phyloP scores from a whole-genome alignment of 2,113 vertebrate genomes.

The Fulmarus glacialis region DNA sequence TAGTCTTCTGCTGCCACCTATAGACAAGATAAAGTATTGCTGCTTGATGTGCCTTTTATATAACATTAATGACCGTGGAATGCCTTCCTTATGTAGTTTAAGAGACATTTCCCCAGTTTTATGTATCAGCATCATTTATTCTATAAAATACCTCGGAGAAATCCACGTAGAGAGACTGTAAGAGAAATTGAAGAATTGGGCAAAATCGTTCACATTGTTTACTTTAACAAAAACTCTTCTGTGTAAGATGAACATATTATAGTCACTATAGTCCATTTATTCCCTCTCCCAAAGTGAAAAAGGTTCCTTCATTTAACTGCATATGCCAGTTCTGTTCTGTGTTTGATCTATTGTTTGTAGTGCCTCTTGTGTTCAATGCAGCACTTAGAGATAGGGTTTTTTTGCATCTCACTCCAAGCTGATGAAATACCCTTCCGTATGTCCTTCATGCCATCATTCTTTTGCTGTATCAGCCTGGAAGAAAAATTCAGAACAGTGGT shows the following conservation, averaged over 20 bases:
- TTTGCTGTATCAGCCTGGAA: neutral
- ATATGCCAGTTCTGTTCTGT: neutral
- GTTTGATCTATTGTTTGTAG: neutral
- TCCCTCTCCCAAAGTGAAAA: neutral
- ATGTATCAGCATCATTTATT: neutral
- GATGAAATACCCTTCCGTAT: neutral
- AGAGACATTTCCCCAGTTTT: neutral
- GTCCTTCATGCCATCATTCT: neutral
- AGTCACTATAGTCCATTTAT: neutral
- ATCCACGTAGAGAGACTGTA: fast-evolving
- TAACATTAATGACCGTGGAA: too few species aligned
- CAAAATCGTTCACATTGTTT: neutral
- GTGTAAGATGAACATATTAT: neutral
- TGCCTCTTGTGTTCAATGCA: neutral
- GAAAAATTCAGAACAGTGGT: neutral
- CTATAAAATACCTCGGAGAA: neutral
- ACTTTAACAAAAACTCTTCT: neutral
- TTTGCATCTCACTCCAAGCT: neutral
- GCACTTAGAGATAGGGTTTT: neutral
- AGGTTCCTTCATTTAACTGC: neutral
- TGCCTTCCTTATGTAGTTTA: neutral
- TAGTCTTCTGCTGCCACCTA: constrained; percentile 75
- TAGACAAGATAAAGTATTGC: neutral
- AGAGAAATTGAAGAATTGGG: neutral
- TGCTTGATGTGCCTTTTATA: neutral